Evolutionary conservation across 2,113 vertebrate genomes (phyloP).

Genomic region (Chaetodon auriga): DNA sequence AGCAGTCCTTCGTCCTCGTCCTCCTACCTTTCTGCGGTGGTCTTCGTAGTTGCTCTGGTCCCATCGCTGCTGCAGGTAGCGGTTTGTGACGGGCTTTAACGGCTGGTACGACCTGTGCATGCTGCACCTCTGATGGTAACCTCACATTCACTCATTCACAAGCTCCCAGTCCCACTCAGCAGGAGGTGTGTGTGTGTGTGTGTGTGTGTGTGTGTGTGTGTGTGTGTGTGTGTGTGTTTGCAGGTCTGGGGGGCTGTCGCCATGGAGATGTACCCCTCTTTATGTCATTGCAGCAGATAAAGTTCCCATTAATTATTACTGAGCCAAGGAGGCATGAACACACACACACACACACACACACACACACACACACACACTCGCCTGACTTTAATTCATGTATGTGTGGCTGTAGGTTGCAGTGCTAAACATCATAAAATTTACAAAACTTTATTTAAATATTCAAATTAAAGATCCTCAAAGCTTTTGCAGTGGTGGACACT

Average conservation of each 20-base stretch:
- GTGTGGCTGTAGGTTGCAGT: no score
- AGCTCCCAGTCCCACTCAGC: background rate
- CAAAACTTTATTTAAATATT: no score
- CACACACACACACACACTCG: background rate
- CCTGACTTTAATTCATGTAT: no score
- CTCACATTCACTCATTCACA: background rate
- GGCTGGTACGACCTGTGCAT: conserved; percentile 86
- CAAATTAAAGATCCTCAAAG: no score
- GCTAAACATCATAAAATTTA: no score
- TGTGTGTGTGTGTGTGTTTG: conserved; percentile 10
- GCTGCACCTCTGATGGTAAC: background rate
- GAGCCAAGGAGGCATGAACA: conserved; percentile 12
- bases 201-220: conserved; percentile 3
- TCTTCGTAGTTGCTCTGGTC: conserved; percentile 76
- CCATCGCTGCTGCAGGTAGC: conserved; percentile 85
- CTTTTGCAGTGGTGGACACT: background rate
- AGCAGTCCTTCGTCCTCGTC: background rate
- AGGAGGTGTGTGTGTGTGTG: conserved; percentile 11
- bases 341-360: conserved; percentile 10
- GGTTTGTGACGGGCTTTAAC: conserved; percentile 79
- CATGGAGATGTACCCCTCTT: conserved; percentile 55
- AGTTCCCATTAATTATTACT: conserved; percentile 71
- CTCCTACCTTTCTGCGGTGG: conserved; percentile 84
- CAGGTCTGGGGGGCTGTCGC: conserved; percentile 28
- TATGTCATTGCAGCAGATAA: conserved; percentile 54